Evolutionary conservation across 2,113 vertebrate species (phyloP), one percentile per base, ranked within the genome.

Genomic region (Thinocorus orbignyianus): DNA sequence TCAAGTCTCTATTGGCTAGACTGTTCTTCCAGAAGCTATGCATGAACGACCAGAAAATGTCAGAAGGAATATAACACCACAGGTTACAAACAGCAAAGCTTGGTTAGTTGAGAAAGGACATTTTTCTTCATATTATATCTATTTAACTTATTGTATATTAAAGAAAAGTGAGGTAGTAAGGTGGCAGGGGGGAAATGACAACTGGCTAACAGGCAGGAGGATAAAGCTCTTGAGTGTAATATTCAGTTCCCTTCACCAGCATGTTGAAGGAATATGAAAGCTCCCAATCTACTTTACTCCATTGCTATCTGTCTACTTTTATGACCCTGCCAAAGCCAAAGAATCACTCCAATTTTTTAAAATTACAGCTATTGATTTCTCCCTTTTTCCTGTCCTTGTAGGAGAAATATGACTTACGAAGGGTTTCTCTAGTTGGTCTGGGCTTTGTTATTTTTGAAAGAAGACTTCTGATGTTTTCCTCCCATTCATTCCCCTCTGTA

Each of bases 301-400:
- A 44, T 42, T 90, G 57, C 57, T 89, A 54, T 74, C 57, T 3
- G 1, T 83, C 81, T 88, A 73, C 58, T 84, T 95, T 66, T 84
- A 95, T 78, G 49, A 84, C 11, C 49, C 57, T 92, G 81, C 11
- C 66, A 60, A 85, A 90, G 42, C 46, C 60, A 78, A 95, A 94
- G 61, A 85, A 85, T 60, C 39, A 64, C 11, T 81, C 42, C 0
- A 35, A 14, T 83, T 90, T 81, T 84, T 81, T n/a, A 13, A 83
- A 95, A 71, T 74, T 71, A 81, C 17, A 74, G 31, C 15, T 87
- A 71, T 91, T 94, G 78, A 91, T 94, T 90, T 89, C 23, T 81
- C 44, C 73, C 61, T 87, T 90, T 54, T 88, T 70, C 68, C 39
- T 62, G 26, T 81, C 44, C n/a, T 88, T 77, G 24, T 61, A 90